These are phyloP conservation scores for Tychaedon coryphoeus DNA, from an alignment of 2,113 vertebrate species.

Conservation along the genomic window DNA sequence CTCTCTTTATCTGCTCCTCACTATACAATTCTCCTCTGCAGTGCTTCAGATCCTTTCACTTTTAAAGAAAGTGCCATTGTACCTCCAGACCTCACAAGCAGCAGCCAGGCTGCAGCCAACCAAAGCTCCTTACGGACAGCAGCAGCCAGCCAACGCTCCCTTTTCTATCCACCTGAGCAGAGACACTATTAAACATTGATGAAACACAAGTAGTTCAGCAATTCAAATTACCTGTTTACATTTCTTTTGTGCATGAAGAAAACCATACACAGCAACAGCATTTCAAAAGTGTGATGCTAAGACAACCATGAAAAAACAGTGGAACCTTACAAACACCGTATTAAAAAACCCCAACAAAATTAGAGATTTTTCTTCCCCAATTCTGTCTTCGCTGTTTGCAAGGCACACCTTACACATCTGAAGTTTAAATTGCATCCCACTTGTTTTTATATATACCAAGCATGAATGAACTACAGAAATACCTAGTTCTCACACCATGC, in stretches of 20 bases:
- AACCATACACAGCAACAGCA: background rate
- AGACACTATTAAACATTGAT: slow-evolving; percentile 53
- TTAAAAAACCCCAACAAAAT: background rate
- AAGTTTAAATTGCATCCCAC: background rate
- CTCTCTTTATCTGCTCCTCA: background rate
- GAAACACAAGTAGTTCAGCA: slow-evolving; percentile 42
- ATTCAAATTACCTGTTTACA: slow-evolving; percentile 27
- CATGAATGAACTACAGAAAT: background rate
- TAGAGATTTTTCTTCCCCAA: background rate
- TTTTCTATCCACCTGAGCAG: slow-evolving; percentile 59
- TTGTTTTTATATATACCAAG: background rate
- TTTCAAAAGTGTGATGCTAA: background rate
- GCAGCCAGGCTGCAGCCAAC: slow-evolving; percentile 52
- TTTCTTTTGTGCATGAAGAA: background rate
- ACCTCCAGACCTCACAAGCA: slow-evolving; percentile 51
- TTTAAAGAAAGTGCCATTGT: slow-evolving; percentile 44
- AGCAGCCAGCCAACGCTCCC: slow-evolving; percentile 51
- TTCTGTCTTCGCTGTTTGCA: background rate
- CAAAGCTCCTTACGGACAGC: slow-evolving; percentile 45
- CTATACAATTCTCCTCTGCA: background rate
- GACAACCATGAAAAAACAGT: background rate
- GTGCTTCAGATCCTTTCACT: slow-evolving; percentile 29
- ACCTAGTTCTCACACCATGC: background rate
- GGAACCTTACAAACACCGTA: background rate
- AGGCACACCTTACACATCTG: background rate